Conservation (phyloP, 2,113 vertebrate genomes). For the Parus major region DNA sequence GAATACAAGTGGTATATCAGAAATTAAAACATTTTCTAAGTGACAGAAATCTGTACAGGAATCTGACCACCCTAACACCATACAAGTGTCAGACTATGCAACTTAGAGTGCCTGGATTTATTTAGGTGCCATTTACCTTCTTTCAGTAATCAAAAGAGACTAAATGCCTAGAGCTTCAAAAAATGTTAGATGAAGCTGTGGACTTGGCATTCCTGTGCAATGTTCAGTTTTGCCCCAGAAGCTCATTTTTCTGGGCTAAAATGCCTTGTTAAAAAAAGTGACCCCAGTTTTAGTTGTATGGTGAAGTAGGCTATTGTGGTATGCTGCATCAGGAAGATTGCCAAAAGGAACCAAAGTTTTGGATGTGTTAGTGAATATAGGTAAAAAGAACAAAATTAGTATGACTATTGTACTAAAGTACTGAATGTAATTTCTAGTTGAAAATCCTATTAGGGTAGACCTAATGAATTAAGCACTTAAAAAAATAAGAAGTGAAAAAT, state of each 20-base stretch:
- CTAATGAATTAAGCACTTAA: not conserved
- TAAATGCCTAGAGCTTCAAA: not conserved
- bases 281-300: not conserved
- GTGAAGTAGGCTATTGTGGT: not conserved
- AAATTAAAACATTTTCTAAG: not conserved
- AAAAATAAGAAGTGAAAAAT: not conserved
- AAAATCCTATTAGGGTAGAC: not conserved
- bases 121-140: not conserved
- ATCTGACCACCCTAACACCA: not conserved
- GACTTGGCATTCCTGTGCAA: not conserved
- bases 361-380: not conserved
- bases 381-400: not conserved
- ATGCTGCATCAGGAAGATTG: not conserved
- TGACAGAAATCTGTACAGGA: not conserved
- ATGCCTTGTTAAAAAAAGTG: not conserved
- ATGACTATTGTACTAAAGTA: not conserved
- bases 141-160: not conserved
- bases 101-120: not conserved
- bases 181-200: not conserved
- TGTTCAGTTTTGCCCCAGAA: not conserved
- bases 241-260: not conserved
- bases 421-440: not conserved
- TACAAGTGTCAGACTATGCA: not conserved
- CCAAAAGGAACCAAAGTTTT: not conserved
- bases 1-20: not conserved